Evolutionary conservation across 2,113 vertebrate genomes (phyloP).

Genomic region (Datnioides undecimradiatus): DNA sequence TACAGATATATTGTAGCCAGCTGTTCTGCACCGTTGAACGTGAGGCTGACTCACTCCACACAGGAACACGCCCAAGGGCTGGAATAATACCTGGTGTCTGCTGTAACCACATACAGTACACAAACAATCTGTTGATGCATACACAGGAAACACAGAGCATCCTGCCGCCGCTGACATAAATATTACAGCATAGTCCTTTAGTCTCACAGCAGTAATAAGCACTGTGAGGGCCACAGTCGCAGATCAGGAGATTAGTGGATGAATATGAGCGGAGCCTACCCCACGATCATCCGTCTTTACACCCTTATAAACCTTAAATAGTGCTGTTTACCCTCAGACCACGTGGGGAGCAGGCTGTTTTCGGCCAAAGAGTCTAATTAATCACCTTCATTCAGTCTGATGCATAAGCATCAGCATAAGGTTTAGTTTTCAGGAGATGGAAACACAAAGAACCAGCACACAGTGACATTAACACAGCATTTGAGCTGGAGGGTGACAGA

Average conservation of each 20-base stretch:
- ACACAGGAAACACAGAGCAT: background rate
- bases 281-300: background rate
- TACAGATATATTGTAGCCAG: no score
- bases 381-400: background rate
- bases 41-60: no score
- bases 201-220: background rate
- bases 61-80: background rate
- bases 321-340: background rate
- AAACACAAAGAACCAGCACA: background rate
- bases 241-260: background rate
- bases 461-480: background rate
- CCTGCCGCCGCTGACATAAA: background rate
- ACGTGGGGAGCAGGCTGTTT: background rate
- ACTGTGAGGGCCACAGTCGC: background rate
- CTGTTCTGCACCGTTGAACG: no score
- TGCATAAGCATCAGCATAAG: background rate
- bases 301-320: background rate
- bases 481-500: background rate
- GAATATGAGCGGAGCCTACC: background rate
- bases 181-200: background rate
- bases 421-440: background rate
- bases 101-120: no score
- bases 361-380: background rate
- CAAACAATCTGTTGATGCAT: background rate
- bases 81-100: background rate